These are phyloP conservation scores for Tinamus guttatus DNA, from an alignment of 2,113 vertebrate genomes.

Conservation along the genomic window DNA sequence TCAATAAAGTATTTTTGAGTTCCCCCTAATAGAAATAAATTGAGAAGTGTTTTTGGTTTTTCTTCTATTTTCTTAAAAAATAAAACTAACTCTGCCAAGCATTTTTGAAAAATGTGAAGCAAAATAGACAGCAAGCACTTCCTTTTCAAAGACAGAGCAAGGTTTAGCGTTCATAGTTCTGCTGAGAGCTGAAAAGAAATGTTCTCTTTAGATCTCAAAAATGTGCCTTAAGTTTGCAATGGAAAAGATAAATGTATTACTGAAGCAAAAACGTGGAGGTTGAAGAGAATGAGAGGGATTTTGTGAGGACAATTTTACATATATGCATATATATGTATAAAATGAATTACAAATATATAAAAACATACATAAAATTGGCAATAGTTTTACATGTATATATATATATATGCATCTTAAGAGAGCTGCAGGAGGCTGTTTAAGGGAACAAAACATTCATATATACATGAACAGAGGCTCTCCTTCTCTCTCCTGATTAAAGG, in stretches of 20 bases:
- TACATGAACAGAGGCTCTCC: background rate
- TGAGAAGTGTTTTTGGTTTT: background rate
- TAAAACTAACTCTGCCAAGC: background rate
- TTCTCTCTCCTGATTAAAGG: background rate
- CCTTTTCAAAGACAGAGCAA: background rate
- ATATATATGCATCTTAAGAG: background rate
- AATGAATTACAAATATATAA: too few species aligned
- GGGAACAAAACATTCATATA: background rate
- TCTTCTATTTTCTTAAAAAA: background rate
- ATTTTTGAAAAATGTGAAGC: rapidly evolving
- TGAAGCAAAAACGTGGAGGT: background rate
- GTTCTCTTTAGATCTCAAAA: background rate
- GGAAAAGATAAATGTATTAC: background rate
- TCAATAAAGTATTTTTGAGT: background rate
- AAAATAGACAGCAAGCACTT: background rate
- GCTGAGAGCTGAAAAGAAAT: background rate
- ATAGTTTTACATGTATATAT: background rate
- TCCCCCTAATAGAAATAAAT: background rate
- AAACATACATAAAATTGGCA: too few species aligned
- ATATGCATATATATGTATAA: background rate
- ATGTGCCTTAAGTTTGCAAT: background rate
- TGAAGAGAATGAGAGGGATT: background rate
- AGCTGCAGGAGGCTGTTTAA: background rate
- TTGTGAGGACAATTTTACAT: background rate
- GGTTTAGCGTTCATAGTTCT: background rate